These are phyloP conservation scores for Orthosia gracilis DNA, from an alignment of 2,888 invertebrate genomes.

Conservation along the genomic window DNA sequence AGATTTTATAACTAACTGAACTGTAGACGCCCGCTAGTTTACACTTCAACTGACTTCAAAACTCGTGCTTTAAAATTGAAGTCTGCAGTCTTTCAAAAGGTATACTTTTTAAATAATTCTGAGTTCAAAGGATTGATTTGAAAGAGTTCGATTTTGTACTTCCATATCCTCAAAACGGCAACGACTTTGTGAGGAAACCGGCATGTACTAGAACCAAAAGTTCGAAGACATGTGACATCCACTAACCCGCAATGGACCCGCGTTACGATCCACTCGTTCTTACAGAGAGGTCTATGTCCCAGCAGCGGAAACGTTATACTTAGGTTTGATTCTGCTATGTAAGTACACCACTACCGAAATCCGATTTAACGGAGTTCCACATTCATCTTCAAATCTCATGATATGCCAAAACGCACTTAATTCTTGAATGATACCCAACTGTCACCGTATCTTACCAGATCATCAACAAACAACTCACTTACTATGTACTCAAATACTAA, in stretches of 20 bases:
- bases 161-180: no score
- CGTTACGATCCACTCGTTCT: no score
- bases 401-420: slow-evolving; percentile 27
- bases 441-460: slow-evolving; percentile 20
- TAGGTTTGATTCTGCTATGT: neutral
- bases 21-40: slow-evolving; percentile 34
- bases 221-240: no score
- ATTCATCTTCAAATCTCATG: slow-evolving; percentile 8
- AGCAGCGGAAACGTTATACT: no score
- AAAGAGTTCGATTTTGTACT: slow-evolving; percentile 9
- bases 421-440: slow-evolving; percentile 44
- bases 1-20: slow-evolving; percentile 55
- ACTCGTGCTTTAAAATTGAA: slow-evolving; percentile 29
- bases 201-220: no score
- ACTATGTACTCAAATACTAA: slow-evolving; percentile 16
- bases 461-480: slow-evolving; percentile 29
- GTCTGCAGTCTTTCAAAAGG: slow-evolving; percentile 17
- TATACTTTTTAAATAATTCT: slow-evolving; percentile 7
- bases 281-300: no score
- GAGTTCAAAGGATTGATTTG: slow-evolving; percentile 9
- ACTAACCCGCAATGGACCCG: no score
- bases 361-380: neutral
- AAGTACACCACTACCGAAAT: neutral
- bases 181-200: no score
- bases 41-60: slow-evolving; percentile 39